Evolutionary conservation across 2,113 vertebrate genomes (phyloP).

Genomic region (Nematolebias whitei): DNA sequence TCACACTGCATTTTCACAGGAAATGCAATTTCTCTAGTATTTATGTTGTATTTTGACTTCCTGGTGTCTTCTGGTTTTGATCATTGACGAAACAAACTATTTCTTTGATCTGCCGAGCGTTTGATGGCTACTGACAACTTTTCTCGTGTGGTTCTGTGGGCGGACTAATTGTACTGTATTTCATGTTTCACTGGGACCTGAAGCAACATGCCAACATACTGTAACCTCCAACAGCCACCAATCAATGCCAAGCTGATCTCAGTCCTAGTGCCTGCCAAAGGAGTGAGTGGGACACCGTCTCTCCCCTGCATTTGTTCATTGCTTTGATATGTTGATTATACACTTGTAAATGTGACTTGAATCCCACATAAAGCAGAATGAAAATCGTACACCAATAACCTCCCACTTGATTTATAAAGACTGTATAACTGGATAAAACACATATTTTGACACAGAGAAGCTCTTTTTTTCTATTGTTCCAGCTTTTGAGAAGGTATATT

Average conservation of each 20-base stretch:
- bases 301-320: neutral
- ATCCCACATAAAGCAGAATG: neutral
- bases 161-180: neutral
- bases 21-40: no score
- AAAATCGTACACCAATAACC: neutral
- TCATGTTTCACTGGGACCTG: constrained; percentile 1
- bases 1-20: no score
- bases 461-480: neutral
- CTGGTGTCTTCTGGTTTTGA: neutral
- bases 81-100: neutral
- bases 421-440: neutral
- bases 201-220: neutral
- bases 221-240: neutral
- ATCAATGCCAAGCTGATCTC: constrained; percentile 1
- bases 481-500: neutral
- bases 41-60: neutral
- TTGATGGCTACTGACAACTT: neutral
- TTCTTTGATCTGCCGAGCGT: neutral
- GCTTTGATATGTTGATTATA: neutral
- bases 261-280: neutral
- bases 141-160: neutral
- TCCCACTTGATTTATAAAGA: neutral
- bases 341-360: neutral
- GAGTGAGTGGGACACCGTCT: neutral
- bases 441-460: neutral